phyloP scores from a whole-genome alignment of 1,140 invertebrate genomes.

The Lasaia peninsularis region DNA sequence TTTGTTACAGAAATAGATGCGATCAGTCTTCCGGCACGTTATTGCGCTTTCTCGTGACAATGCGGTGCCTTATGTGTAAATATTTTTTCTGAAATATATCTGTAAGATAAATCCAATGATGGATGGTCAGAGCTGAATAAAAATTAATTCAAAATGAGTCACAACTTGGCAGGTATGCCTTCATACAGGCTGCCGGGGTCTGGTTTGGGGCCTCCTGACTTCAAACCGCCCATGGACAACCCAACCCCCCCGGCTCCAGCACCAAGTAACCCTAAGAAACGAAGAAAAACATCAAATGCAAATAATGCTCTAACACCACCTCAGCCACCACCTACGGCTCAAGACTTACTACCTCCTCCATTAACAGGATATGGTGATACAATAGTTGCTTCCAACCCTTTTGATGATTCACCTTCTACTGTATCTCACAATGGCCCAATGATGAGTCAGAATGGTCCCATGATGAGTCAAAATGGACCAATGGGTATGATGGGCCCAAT shows the following conservation, averaged over 20 bases:
- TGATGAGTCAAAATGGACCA: conserved; percentile 77
- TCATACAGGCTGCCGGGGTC: conserved; percentile 83
- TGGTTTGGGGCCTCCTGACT: conserved; percentile 80
- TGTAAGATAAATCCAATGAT: conserved; percentile 44
- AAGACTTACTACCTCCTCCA: conserved; percentile 89
- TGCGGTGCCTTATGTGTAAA: conserved; percentile 62
- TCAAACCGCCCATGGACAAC: conserved; percentile 80
- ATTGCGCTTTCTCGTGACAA: conserved; percentile 65
- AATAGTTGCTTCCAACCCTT: conserved; percentile 95
- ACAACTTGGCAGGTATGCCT: conserved; percentile 82
- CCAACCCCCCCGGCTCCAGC: conserved; percentile 77
- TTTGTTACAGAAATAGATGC: conserved; percentile 74
- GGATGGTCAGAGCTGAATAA: conserved; percentile 56
- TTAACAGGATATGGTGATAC: conserved; percentile 93
- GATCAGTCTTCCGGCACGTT: conserved; percentile 65
- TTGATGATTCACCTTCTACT: conserved; percentile 92
- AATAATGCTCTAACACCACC: conserved; percentile 77
- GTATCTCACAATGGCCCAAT: conserved; percentile 79
- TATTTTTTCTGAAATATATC: conserved; percentile 44
- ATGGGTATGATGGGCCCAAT: conserved; percentile 79
- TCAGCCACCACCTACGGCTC: conserved; percentile 80
- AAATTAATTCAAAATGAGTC: conserved; percentile 79
- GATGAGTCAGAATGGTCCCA: conserved; percentile 79
- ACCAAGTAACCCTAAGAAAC: conserved; percentile 82
- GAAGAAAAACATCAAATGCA: conserved; percentile 82